Conservation (phyloP, 2,888 invertebrate species). For the Epinotia demarniana region DNA sequence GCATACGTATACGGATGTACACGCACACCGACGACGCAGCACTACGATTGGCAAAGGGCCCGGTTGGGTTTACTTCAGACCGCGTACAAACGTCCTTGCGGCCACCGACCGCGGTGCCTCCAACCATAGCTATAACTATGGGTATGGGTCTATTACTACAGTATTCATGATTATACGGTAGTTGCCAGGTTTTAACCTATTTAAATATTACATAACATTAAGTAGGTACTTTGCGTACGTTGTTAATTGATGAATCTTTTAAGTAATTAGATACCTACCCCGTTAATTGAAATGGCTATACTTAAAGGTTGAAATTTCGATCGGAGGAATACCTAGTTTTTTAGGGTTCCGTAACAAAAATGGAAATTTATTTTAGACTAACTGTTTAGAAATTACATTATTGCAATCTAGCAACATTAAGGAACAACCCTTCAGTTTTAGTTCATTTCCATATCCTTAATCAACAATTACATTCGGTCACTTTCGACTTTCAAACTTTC, state of each 20-base stretch:
- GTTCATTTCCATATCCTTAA: no score
- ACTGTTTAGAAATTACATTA: no score
- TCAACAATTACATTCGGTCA: no score
- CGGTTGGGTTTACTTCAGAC: conserved; percentile 71
- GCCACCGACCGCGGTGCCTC: conserved; percentile 73
- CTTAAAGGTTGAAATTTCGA: no score
- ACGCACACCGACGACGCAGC: conserved; percentile 52
- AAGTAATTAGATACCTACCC: no score
- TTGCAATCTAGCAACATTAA: no score
- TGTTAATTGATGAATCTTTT: background rate
- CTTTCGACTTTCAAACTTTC: no score
- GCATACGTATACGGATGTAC: conserved; percentile 49
- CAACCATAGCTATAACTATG: conserved; percentile 50
- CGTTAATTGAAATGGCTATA: no score
- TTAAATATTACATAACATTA: conserved; percentile 6
- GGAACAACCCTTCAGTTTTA: no score
- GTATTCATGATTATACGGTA: conserved; percentile 3
- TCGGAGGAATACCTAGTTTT: no score
- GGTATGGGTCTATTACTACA: conserved; percentile 2
- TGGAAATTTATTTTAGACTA: no score
- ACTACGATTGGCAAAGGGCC: conserved; percentile 65
- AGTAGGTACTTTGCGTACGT: background rate
- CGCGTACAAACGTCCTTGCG: conserved; percentile 84
- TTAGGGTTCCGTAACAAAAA: no score
- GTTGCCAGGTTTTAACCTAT: conserved; percentile 8